Evolutionary conservation across 1,140 invertebrate genomes (phyloP).

Genomic region (Cecropterus lyciades): DNA sequence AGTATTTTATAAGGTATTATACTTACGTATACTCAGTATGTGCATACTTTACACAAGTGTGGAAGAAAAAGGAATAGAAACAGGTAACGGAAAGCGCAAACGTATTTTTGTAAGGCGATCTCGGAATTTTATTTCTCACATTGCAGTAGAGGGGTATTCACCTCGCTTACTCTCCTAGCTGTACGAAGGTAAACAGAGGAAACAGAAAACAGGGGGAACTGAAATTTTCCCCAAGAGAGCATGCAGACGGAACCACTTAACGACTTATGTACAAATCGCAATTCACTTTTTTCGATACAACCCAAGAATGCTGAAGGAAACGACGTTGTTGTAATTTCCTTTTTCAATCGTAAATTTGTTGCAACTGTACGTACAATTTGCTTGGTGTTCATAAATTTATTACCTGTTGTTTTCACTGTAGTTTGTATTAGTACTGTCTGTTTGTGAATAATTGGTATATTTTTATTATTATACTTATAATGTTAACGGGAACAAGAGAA

Average conservation of each 20-base stretch:
- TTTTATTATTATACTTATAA: too few species aligned
- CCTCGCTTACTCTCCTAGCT: conserved; percentile 38
- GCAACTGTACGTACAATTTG: conserved; percentile 17
- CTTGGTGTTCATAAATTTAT: background rate
- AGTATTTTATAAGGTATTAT: too few species aligned
- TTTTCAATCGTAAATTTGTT: conserved; percentile 22
- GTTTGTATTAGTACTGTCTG: background rate
- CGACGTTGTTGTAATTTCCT: conserved; percentile 30
- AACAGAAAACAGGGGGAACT: conserved; percentile 40
- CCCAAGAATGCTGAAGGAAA: conserved; percentile 28
- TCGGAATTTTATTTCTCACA: conserved; percentile 25
- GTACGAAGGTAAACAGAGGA: conserved; percentile 41
- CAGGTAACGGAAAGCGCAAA: conserved; percentile 3
- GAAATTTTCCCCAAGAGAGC: conserved; percentile 49
- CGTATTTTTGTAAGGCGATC: conserved; percentile 7
- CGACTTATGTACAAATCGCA: conserved; percentile 32
- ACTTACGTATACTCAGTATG: too few species aligned
- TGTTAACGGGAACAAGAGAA: too few species aligned
- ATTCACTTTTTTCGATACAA: conserved; percentile 35
- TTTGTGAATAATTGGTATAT: too few species aligned
- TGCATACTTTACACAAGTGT: too few species aligned
- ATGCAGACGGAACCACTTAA: conserved; percentile 40
- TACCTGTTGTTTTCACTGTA: background rate
- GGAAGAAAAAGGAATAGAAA: background rate
- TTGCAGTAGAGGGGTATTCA: conserved; percentile 49